Percentiles rank a stretch among this genome's conserved stretches.
Conservation (phyloP, 2,888 invertebrate species). For the Frankliniella intonsa region DNA sequence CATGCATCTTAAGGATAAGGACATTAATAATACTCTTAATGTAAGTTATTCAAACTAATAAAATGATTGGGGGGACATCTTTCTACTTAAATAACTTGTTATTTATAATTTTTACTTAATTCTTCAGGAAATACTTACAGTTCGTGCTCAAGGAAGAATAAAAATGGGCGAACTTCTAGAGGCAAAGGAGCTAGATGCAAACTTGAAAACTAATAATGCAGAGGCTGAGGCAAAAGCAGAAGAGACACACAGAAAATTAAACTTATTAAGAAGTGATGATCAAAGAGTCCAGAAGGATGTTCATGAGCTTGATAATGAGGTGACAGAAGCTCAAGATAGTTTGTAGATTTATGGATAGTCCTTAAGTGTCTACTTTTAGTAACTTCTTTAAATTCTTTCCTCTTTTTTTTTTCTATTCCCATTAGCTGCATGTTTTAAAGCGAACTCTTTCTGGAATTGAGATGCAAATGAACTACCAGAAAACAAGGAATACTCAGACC, state of each 20-base stretch:
- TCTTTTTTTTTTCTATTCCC: neutral
- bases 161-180: neutral
- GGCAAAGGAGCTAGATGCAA: neutral
- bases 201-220: neutral
- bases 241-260: neutral
- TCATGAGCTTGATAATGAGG: conserved; percentile 19
- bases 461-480: neutral
- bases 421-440: neutral
- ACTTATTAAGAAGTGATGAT: neutral
- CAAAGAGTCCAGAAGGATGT: conserved; percentile 6
- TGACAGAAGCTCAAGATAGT: neutral
- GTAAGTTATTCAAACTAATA: neutral
- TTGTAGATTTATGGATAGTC: neutral
- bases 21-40: neutral
- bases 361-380: neutral
- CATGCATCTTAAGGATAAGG: conserved; percentile 3
- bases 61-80: neutral
- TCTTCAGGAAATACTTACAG: conserved; percentile 2
- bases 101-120: neutral
- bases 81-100: neutral
- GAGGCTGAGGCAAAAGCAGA: neutral
- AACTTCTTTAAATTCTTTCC: neutral
- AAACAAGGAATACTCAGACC: neutral
- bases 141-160: neutral
- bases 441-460: neutral